Evolutionary conservation across 2,797 vertebrate species (phyloP).

Genomic region (Nannoperca australis): DNA sequence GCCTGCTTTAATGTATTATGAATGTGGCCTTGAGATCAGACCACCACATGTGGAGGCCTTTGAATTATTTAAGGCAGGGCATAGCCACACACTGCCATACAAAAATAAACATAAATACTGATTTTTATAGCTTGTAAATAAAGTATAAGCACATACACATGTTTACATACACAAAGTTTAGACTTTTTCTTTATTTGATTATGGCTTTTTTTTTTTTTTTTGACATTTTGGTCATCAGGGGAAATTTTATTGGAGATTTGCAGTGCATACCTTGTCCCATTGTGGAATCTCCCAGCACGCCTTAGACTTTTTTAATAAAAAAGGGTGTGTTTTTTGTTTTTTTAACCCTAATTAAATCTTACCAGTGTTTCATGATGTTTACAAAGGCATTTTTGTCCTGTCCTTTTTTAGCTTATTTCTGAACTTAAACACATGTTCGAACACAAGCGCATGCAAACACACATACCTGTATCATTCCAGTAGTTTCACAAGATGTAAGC

Average conservation of each 20-base stretch:
- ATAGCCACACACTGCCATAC: conserved; percentile 34
- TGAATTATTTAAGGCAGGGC: conserved; percentile 70
- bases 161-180: background rate
- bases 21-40: conserved; percentile 72
- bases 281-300: background rate
- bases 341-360: background rate
- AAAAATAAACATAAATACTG: conserved; percentile 2
- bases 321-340: background rate
- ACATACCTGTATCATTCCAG: conserved; percentile 1
- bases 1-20: conserved; percentile 72
- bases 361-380: background rate
- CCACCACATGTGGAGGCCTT: conserved; percentile 48
- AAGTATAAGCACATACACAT: background rate
- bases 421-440: background rate
- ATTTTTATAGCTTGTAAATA: conserved; percentile 19
- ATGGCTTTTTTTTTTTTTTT: background rate
- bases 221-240: background rate
- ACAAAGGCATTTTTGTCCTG: background rate
- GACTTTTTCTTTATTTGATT: background rate
- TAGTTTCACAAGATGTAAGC: conserved; percentile 29
- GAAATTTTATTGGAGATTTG: background rate
- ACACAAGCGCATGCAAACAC: conserved; percentile 9
- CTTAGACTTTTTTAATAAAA: background rate
- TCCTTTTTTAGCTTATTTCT: background rate
- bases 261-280: background rate